Conservation (phyloP, 2,797 vertebrate genomes). For the Pangasius mekongensis region DNA sequence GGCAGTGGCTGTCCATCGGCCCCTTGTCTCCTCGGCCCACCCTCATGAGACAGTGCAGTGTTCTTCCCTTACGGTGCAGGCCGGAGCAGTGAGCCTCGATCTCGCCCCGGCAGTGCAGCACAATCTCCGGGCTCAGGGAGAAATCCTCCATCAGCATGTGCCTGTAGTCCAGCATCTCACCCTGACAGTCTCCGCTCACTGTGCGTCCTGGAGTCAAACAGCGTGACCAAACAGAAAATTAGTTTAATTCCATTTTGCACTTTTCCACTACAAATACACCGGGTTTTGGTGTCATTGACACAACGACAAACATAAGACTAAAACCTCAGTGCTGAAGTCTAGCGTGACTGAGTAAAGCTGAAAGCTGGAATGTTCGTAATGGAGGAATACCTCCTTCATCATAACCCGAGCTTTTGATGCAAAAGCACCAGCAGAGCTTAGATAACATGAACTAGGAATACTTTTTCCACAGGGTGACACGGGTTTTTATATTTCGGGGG, state of each 20-base stretch:
- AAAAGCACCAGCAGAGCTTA: not conserved
- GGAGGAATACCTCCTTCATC: not conserved
- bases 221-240: not conserved
- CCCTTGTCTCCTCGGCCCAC: slow-evolving; percentile 86
- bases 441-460: not conserved
- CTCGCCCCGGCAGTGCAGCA: slow-evolving; percentile 85
- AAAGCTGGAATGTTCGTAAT: not conserved
- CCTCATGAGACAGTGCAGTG: slow-evolving; percentile 93
- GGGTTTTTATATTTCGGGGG: not conserved
- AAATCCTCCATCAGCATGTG: slow-evolving; percentile 91
- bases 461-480: not conserved
- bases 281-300: not conserved
- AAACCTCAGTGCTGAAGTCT: not conserved
- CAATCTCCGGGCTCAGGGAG: slow-evolving; percentile 86
- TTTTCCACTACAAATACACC: not conserved
- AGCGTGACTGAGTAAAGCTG: not conserved
- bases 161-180: slow-evolving; percentile 87
- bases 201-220: slow-evolving; percentile 56
- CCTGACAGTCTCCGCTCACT: slow-evolving; percentile 88
- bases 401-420: too few relatives aligned
- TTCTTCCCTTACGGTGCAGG: slow-evolving; percentile 87
- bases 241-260: not conserved
- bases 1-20: slow-evolving; percentile 81
- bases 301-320: not conserved
- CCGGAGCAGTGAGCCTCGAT: slow-evolving; percentile 86